Conservation (phyloP, 2,797 vertebrate genomes). For the Siniperca obscura region DNA sequence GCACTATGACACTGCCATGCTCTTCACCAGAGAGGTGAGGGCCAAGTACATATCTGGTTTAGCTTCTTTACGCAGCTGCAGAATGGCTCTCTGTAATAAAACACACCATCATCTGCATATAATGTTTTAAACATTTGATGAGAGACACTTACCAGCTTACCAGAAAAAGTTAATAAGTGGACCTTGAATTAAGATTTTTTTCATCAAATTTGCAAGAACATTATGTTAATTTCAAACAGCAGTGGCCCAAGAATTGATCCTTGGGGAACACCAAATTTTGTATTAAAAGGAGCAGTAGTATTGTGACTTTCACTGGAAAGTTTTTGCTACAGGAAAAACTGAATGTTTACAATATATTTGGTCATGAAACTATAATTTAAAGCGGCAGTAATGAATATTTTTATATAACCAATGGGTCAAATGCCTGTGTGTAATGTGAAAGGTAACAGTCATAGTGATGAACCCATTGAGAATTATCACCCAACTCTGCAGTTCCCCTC, state of each 20-base stretch:
- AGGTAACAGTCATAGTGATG: background rate
- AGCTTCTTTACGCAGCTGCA: background rate
- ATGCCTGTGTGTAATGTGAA: background rate
- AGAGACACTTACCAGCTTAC: background rate
- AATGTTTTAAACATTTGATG: background rate
- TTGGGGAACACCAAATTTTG: slow-evolving; percentile 22
- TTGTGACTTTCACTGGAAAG: background rate
- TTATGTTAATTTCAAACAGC: background rate
- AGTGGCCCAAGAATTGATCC: background rate
- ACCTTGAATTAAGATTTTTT: background rate
- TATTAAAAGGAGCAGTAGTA: background rate
- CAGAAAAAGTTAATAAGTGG: background rate
- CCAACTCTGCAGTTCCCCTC: background rate
- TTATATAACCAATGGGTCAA: background rate
- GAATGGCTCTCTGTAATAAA: background rate
- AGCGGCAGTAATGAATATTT: background rate
- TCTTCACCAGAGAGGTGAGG: slow-evolving; percentile 95
- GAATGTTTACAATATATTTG: background rate
- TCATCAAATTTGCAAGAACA: background rate
- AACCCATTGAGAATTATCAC: background rate
- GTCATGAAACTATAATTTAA: background rate
- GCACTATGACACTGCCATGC: slow-evolving; percentile 95
- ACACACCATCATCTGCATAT: slow-evolving; percentile 15
- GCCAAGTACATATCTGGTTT: background rate
- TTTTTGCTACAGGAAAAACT: background rate